phyloP scores from a whole-genome alignment of 2,888 invertebrate species.

The Cheilosia grossa region DNA sequence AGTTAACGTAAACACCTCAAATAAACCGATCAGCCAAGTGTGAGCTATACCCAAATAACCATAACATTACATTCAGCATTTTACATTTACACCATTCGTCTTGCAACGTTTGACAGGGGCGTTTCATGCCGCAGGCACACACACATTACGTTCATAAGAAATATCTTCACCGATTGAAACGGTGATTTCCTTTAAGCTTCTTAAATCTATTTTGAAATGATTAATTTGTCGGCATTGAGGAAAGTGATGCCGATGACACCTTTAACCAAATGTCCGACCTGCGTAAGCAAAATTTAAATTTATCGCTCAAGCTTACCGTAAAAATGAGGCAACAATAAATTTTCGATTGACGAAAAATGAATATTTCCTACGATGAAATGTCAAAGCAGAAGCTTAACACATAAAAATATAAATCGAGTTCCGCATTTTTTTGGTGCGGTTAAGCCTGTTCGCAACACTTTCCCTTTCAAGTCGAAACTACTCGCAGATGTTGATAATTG shows the following conservation, averaged over 20 bases:
- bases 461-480: constrained; percentile 23
- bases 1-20: not conserved
- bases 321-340: constrained; percentile 31
- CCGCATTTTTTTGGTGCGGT: constrained; percentile 33
- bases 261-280: constrained; percentile 8
- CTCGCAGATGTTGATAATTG: not conserved
- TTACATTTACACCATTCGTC: constrained; percentile 23
- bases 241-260: constrained; percentile 34
- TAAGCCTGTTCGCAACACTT: constrained; percentile 38
- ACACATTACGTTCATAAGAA: not conserved
- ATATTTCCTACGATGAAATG: constrained; percentile 14
- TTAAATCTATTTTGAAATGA: constrained; percentile 24
- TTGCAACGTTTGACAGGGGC: constrained; percentile 23
- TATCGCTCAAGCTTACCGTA: not conserved
- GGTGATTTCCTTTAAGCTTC: not conserved
- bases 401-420: constrained; percentile 13
- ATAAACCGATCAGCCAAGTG: constrained; percentile 14
- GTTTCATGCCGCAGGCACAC: constrained; percentile 13
- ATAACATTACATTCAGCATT: constrained; percentile 22
- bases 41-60: constrained; percentile 10
- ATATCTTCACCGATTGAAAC: not conserved
- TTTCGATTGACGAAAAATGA: constrained; percentile 2
- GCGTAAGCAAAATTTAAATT: constrained; percentile 29
- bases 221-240: constrained; percentile 40
- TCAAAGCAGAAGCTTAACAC: constrained; percentile 19